Evolutionary conservation across 1,140 invertebrate species (phyloP).

Genomic region (Drosophila albomicans): DNA sequence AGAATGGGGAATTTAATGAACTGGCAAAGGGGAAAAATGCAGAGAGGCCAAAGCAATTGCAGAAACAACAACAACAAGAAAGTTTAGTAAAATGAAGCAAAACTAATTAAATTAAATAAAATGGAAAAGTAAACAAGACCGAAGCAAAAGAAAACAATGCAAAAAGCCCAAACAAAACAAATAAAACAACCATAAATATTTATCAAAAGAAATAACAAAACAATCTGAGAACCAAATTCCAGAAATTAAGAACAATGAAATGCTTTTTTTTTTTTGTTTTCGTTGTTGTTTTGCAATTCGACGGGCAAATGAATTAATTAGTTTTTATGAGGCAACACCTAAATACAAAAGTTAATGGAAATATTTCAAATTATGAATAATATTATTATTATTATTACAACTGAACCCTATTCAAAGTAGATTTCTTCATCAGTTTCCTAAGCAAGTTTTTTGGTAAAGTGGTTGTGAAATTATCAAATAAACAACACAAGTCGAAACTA

Average conservation of each 20-base stretch:
- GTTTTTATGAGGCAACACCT: slow-evolving; percentile 38
- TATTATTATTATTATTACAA: slow-evolving; percentile 13
- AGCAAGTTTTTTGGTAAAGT: background rate
- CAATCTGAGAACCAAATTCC: slow-evolving; percentile 37
- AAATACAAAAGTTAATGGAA: slow-evolving; percentile 28
- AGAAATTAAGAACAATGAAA: slow-evolving; percentile 51
- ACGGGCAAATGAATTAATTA: slow-evolving; percentile 54
- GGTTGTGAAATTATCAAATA: background rate
- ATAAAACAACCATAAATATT: slow-evolving; percentile 62
- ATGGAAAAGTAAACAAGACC: slow-evolving; percentile 66
- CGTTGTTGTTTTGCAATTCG: slow-evolving; percentile 41
- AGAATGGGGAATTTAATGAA: slow-evolving; percentile 19
- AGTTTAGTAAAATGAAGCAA: slow-evolving; percentile 64
- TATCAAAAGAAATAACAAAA: slow-evolving; percentile 65
- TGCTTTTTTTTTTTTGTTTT: slow-evolving; percentile 9
- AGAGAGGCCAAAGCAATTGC: slow-evolving; percentile 3
- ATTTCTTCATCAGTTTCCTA: background rate
- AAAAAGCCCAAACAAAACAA: slow-evolving; percentile 48
- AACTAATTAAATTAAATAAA: slow-evolving; percentile 80
- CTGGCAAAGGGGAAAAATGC: slow-evolving; percentile 5
- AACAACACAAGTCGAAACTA: too few species aligned
- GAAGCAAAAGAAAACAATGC: slow-evolving; percentile 26
- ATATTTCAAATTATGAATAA: slow-evolving; percentile 40
- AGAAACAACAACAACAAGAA: slow-evolving; percentile 12
- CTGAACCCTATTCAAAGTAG: background rate